phyloP scores from a whole-genome alignment of 2,888 invertebrate genomes.

The Vannuccia rotundouncinata region DNA sequence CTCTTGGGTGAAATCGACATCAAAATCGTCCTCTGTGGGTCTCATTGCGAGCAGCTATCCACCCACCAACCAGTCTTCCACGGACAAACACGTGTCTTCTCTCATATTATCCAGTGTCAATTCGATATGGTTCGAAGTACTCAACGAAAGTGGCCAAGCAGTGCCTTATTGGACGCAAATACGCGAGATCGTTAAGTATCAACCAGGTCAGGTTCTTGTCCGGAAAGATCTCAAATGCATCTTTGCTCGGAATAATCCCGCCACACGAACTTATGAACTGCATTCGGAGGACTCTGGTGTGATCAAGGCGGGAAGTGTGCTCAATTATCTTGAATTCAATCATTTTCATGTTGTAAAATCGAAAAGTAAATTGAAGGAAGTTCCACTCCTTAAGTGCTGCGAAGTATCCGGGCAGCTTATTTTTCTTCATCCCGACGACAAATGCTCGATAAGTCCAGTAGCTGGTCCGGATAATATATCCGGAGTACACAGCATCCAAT shows the following conservation, averaged over 20 bases:
- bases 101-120: slow-evolving; percentile 29
- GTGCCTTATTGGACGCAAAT: slow-evolving; percentile 38
- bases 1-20: slow-evolving; percentile 15
- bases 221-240: slow-evolving; percentile 39
- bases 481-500: slow-evolving; percentile 83
- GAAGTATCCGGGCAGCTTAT: slow-evolving; percentile 32
- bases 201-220: slow-evolving; percentile 31
- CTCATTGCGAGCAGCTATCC: neutral
- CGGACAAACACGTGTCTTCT: slow-evolving; percentile 13
- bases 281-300: slow-evolving; percentile 19
- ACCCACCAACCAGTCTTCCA: neutral
- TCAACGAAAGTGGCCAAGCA: slow-evolving; percentile 38
- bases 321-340: slow-evolving; percentile 37
- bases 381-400: slow-evolving; percentile 38
- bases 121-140: slow-evolving; percentile 39
- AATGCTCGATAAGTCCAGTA: slow-evolving; percentile 67
- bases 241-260: slow-evolving; percentile 27
- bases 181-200: slow-evolving; percentile 29
- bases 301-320: slow-evolving; percentile 38
- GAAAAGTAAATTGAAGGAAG: slow-evolving; percentile 35
- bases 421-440: slow-evolving; percentile 37
- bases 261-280: slow-evolving; percentile 28
- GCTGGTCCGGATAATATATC: slow-evolving; percentile 87
- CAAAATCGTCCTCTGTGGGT: slow-evolving; percentile 7
- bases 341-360: slow-evolving; percentile 36